Base-by-base conservation (phyloP, 2,797 vertebrate genomes). In the Sebastolobus altivelis region DNA sequence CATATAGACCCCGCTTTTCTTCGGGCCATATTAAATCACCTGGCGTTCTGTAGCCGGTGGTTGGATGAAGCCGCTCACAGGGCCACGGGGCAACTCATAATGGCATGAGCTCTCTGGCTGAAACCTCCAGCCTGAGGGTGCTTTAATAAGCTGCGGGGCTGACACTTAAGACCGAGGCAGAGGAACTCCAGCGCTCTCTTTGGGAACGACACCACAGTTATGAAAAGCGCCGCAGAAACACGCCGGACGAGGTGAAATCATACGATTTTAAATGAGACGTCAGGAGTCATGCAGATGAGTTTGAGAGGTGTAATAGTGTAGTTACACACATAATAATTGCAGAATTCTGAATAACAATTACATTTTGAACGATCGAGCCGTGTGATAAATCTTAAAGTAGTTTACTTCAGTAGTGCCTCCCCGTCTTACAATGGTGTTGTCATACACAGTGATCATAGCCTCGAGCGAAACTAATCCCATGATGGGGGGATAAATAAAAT, bases 11-110 rank as follows among this genome's bases (percentile, higher is more conserved):
- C 59, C 2, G 20, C 67, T 66, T 81, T 49, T 87, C 80, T 84
- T 72, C 59, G 55, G 82, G 87, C 77, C 74, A 79, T 84, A 89
- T 89, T 91, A 88, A 93, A 94, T 93, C 90, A 90, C 79, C 89
- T 83, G 80, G 22, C 52, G 16, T 73, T 72, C 68, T 83, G 82
- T 65, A 77, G 84, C 77, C 78, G n/a, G 62, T 62, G 76, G 83
- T 81, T 84, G 76, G 83, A 79, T 84, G 79, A 76, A 88, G 74
- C 76, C n/a, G 68, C 74, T 83, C 84, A 46, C 59, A 33, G 59
- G 65, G 88, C 88, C 82, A 87, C 55, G 29, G 87, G 89, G 89
- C 90, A 58, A 77, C 87, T 87, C 84, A 81, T 92, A 86, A 91
- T 68, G 71, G 72, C 65, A 76, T 52, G 65, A 82, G 87, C 84